Evolutionary conservation across 2,113 vertebrate species (phyloP).

Genomic region (Mesembrinibis cayennensis): DNA sequence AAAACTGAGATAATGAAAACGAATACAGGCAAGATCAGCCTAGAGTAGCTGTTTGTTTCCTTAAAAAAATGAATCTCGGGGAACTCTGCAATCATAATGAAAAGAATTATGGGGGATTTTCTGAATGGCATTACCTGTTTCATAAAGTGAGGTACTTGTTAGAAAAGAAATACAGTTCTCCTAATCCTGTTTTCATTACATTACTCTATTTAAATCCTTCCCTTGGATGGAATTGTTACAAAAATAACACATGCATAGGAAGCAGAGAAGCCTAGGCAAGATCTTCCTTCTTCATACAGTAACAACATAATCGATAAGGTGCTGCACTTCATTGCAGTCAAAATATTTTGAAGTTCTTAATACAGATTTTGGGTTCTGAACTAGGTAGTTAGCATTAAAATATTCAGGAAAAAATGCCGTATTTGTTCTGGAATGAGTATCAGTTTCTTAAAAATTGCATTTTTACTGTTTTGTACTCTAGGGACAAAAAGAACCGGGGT

Average conservation of each 20-base stretch:
- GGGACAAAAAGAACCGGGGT: not conserved
- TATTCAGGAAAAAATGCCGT: not conserved
- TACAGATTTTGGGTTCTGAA: not conserved
- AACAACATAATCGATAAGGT: not conserved
- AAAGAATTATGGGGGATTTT: slow-evolving; percentile 56
- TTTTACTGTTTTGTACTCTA: slow-evolving; percentile 21
- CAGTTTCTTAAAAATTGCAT: not conserved
- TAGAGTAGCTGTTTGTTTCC: not conserved
- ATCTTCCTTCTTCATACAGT: not conserved
- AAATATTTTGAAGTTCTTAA: slow-evolving; percentile 15
- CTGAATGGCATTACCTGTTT: slow-evolving; percentile 29
- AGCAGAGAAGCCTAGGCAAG: not conserved
- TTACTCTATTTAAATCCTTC: not conserved
- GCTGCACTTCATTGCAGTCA: not conserved
- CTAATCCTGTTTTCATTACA: not conserved
- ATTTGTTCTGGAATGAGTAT: not conserved
- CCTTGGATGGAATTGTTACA: not conserved
- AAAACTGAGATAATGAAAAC: not conserved
- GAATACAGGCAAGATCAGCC: not conserved
- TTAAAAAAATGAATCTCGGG: not conserved
- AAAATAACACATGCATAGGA: not conserved
- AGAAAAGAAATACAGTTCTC: not conserved
- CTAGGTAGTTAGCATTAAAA: not conserved
- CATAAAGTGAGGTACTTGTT: not conserved
- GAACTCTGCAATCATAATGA: slow-evolving; percentile 41